Evolutionary conservation across 2,797 vertebrate species (phyloP).

Genomic region (Picus viridis): DNA sequence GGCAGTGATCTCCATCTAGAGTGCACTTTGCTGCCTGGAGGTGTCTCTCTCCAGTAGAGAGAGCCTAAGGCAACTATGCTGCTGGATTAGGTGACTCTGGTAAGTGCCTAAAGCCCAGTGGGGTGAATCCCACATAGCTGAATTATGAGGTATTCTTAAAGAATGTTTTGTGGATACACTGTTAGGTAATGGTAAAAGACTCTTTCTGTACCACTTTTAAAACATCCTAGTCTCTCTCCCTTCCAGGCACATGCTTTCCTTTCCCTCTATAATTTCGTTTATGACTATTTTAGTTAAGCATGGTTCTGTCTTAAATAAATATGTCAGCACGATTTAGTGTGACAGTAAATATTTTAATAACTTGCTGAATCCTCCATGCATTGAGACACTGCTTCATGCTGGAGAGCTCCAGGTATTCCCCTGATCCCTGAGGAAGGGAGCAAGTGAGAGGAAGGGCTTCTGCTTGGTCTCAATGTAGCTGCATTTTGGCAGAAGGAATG

Average conservation of each 20-base stretch:
- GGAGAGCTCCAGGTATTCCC: neutral
- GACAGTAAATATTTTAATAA: neutral
- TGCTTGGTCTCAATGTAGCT: neutral
- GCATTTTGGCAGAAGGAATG: neutral
- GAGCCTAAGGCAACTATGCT: neutral
- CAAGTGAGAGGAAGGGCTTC: neutral
- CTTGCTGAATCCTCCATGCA: neutral
- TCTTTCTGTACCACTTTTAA: neutral
- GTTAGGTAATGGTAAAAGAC: neutral
- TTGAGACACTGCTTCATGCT: neutral
- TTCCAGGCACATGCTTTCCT: neutral
- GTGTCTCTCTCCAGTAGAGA: neutral
- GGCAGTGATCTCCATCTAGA: neutral
- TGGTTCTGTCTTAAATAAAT: neutral
- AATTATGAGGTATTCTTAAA: neutral
- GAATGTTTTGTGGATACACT: neutral
- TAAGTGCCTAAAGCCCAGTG: neutral
- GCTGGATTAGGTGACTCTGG: neutral
- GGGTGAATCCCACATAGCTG: rapidly evolving
- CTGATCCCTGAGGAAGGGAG: rapidly evolving
- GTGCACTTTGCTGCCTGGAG: neutral
- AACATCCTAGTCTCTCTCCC: neutral
- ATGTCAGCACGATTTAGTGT: neutral
- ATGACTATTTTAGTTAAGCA: neutral
- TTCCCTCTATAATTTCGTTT: conserved; percentile 18